These are phyloP conservation scores for Eubasilissa regina DNA, from an alignment of 1,140 invertebrate genomes.

Conservation along the genomic window DNA sequence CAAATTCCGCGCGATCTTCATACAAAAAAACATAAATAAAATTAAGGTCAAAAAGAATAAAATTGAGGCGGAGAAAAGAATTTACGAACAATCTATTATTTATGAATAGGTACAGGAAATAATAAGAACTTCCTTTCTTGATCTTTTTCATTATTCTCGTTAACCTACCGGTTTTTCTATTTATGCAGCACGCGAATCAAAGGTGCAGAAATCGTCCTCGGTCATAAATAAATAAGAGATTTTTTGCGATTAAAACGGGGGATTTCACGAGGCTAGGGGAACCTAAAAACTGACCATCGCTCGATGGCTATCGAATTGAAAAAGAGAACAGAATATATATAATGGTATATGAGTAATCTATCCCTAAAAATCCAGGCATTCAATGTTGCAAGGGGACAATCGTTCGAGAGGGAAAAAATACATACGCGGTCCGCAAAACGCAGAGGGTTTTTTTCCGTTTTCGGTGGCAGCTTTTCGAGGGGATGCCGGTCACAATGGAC, in stretches of 20 bases:
- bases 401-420: conserved; percentile 54
- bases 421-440: conserved; percentile 3
- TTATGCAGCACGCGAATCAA: conserved; percentile 36
- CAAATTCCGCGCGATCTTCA: conserved; percentile 35
- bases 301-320: conserved; percentile 57
- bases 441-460: conserved; percentile 29
- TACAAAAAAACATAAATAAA: conserved; percentile 50
- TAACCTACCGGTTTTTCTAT: conserved; percentile 14
- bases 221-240: conserved; percentile 46
- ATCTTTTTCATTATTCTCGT: conserved; percentile 44
- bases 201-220: conserved; percentile 54
- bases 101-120: conserved; percentile 32
- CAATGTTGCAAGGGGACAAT: conserved; percentile 51
- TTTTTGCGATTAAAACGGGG: conserved; percentile 47
- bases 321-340: conserved; percentile 50
- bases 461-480: conserved; percentile 51
- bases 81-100: conserved; percentile 53
- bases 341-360: conserved; percentile 49
- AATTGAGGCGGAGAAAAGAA: conserved; percentile 42
- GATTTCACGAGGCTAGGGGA: background rate
- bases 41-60: conserved; percentile 53
- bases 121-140: conserved; percentile 50
- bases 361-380: conserved; percentile 53
- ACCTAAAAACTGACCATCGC: conserved; percentile 58
- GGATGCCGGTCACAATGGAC: conserved; percentile 45